Percentiles rank a stretch among this genome's conserved stretches.
Conservation (phyloP, 1,140 invertebrate genomes). For the Atta texana region DNA sequence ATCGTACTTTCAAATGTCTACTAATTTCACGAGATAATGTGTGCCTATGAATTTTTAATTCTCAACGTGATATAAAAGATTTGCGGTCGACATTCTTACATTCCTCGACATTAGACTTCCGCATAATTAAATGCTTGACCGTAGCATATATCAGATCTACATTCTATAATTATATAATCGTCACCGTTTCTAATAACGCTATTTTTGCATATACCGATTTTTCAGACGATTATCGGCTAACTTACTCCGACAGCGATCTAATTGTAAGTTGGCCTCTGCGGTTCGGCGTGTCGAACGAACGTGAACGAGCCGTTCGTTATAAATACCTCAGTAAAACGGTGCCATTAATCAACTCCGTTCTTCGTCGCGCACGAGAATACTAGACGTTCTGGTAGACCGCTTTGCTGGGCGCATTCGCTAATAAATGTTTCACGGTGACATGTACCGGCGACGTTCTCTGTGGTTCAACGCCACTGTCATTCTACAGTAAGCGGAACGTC, state of each 20-base stretch:
- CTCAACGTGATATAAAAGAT: conserved; percentile 8
- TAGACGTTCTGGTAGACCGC: conserved; percentile 54
- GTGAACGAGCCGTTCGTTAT: conserved; percentile 59
- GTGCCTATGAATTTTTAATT: conserved; percentile 30
- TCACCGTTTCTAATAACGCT: conserved; percentile 2
- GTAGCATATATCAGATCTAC: not conserved
- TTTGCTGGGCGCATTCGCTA: conserved; percentile 64
- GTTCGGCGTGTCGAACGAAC: conserved; percentile 37
- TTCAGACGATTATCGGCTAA: conserved; percentile 44
- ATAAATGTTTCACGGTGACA: conserved; percentile 78
- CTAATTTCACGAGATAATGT: conserved; percentile 11
- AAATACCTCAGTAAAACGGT: conserved; percentile 67
- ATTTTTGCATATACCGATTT: conserved; percentile 11
- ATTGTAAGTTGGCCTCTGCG: conserved; percentile 34
- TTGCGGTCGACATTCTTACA: not conserved
- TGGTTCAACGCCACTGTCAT: conserved; percentile 33
- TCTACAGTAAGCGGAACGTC: conserved; percentile 52
- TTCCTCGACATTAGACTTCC: conserved; percentile 36
- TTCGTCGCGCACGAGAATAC: conserved; percentile 60
- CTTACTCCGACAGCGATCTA: conserved; percentile 14
- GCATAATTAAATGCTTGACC: conserved; percentile 30
- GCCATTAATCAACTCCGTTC: conserved; percentile 72
- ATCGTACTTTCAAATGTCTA: not conserved
- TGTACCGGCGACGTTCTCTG: conserved; percentile 65
- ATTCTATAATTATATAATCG: conserved; percentile 32